phyloP scores from a whole-genome alignment of 23 tunicate species.

The Ciona savignyi region DNA sequence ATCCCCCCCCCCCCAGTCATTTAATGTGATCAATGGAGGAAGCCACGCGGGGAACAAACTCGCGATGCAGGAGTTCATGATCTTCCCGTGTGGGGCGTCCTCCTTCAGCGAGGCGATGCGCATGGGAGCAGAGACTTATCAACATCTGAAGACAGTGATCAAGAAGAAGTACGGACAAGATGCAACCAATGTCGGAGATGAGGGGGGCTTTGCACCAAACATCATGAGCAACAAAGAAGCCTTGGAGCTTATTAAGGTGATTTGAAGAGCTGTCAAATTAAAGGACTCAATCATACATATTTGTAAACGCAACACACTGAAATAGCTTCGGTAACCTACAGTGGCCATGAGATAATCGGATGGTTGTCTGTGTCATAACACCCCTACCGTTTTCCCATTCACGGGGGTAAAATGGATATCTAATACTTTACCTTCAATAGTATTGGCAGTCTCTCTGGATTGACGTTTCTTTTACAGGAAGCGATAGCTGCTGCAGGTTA shows the following conservation, averaged over 20 bases:
- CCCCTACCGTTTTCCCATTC: too few relatives aligned
- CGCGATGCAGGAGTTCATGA: constrained; percentile 99
- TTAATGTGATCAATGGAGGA: constrained; percentile 98
- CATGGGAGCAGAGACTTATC: constrained; percentile 99
- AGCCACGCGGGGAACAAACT: constrained; percentile 98
- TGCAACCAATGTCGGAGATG: constrained; percentile 99
- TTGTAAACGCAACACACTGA: too few relatives aligned
- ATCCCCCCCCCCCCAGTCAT: constrained; percentile 51
- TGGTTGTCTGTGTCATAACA: too few relatives aligned
- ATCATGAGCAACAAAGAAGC: constrained; percentile 84
- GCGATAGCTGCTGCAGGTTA: constrained; percentile 91
- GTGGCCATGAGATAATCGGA: too few relatives aligned
- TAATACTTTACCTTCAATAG: too few relatives aligned
- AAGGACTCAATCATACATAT: too few relatives aligned
- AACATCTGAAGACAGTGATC: constrained; percentile 79
- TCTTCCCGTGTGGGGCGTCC: constrained; percentile 91
- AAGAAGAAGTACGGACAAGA: constrained; percentile 98
- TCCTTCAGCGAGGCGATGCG: constrained; percentile 91
- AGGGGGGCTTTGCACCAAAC: constrained; percentile 99
- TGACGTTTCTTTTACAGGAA: constrained; percentile 26
- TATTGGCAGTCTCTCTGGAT: too few relatives aligned
- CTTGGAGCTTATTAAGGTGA: constrained; percentile 64
- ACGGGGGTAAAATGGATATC: too few relatives aligned
- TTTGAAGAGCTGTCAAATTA: too few relatives aligned
- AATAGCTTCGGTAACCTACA: too few relatives aligned